These are phyloP conservation scores for Tetranychus urticae DNA, from an alignment of 1,140 invertebrate species.

Conservation along the genomic window DNA sequence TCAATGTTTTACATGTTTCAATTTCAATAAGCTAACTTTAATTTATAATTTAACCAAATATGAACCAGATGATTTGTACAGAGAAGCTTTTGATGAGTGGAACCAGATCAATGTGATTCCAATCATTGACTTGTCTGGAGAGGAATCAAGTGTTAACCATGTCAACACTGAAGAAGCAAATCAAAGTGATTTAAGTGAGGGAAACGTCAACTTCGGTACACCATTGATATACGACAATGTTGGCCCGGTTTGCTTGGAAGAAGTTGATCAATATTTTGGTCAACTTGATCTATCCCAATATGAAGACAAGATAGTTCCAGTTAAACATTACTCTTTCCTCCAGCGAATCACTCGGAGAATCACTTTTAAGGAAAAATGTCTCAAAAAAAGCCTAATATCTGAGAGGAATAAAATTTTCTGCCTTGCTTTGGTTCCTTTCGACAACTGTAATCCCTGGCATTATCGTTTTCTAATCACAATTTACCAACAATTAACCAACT, in stretches of 20 bases:
- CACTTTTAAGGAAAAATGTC: conserved; percentile 1
- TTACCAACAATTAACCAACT: conserved; percentile 26
- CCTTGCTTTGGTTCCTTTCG: conserved; percentile 24
- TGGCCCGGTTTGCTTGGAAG: conserved; percentile 9
- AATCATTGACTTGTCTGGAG: background rate
- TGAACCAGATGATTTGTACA: too few species aligned
- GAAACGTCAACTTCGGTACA: too few species aligned
- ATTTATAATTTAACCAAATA: too few species aligned
- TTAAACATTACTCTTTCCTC: background rate
- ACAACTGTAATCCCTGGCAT: conserved; percentile 23
- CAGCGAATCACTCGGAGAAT: background rate
- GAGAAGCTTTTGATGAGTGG: background rate
- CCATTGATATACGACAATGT: background rate
- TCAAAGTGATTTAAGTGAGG: background rate
- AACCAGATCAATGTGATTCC: conserved; percentile 1
- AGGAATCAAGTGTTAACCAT: background rate
- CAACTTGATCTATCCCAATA: background rate
- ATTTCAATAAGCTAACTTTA: too few species aligned
- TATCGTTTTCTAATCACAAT: conserved; percentile 26
- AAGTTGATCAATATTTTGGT: background rate
- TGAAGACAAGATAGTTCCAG: background rate
- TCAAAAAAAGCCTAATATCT: conserved; percentile 18
- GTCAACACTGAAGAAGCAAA: background rate
- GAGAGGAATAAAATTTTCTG: conserved; percentile 26
- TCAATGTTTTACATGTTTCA: too few species aligned